Evolutionary conservation across 2,113 vertebrate species (phyloP), one percentile per base, ranked within the genome.

Genomic region (Pithys albifrons): DNA sequence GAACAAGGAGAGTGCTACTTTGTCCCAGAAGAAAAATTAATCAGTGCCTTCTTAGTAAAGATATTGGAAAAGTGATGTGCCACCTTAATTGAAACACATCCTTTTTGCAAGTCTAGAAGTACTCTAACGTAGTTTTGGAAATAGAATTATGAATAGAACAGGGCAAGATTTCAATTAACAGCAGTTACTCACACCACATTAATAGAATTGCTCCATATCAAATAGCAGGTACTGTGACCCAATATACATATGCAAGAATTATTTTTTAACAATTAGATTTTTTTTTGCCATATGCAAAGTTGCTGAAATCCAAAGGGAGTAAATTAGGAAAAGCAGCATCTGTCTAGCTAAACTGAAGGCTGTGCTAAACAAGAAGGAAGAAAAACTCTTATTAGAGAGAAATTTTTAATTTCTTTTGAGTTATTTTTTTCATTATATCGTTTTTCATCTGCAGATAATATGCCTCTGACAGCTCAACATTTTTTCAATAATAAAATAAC

Each of bases 401-500:
- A 66, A 73, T 58, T 77, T 83, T 70, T 54, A 41, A 31, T 82
- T 72, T 75, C 20, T 91, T 87, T 77, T 41, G 85, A 75, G 49
- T 57, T 75, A 33, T 41, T 66, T 11, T 85, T 96, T 78, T 84
- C 37, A 45, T 90, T 87, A 16, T 88, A 71, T 52, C 11, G 1
- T 86, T 73, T 93, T 93, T 89, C 18, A 81, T 78, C 83, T 65
- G 57, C 61, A 94, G 72, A 81, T 95, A 90, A 95, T 90, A 67
- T 2, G 3, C n/a, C 43, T 74, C 24, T 97, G 93, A 93, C 90
- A 97, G 76, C 86, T 80, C 49, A 91, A 67, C 31, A 74, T 86
- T 89, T 96, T 77, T 92, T 90, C 85, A 91, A 33, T 92, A 84
- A 92, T 83, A 82, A 94, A 96, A 74, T 90, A 96, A 72, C 78